Base-by-base conservation (phyloP, 2,888 invertebrate genomes). In the Cheilosia soror region DNA sequence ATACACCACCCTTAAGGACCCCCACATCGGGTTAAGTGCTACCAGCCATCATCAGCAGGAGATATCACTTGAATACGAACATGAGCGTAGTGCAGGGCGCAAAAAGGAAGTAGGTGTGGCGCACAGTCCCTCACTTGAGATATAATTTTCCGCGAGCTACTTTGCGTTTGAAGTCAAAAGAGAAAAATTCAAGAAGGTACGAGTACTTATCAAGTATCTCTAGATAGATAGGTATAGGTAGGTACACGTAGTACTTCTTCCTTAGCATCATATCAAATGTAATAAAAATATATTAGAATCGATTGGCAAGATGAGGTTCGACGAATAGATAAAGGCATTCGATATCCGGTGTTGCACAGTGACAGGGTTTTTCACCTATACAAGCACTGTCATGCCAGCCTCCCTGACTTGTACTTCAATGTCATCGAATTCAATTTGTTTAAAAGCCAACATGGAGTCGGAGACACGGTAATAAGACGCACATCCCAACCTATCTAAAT, bases 201-300 rank as follows among this genome's bases (percentile, higher is more conserved):
- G n/a, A 47, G 51, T 49, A 31, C 80, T 85, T 85, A 85, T 81
- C 85, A 85, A 62, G 66, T 53, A 76, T 25, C 42, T 27, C 40
- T 4, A 7, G 9, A 25, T 49, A 9, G 6, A 9, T 20, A 15
- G 9, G 6, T 7, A 0, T 20, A 49, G 49, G 29, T 68, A 4
- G 37, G 7, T 4, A 5, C 20, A 1, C 5, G n/a, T 11, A 20
- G 27, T 20, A 44, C 40, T 5, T 69, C 27, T 44, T 53, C 44
- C 73, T 25, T 7, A 42, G 42, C 73, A 42, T 72, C 72, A 71
- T 81, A 85, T 85, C 85, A 77, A 72, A 57, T 63, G 76, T 85
- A 85, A 85, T 85, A 85, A 85, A 85, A 85, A 85, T 81, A 77
- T 85, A 85, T 85, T 85, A 81, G 57, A 81, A 63, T 81, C 81